A percentile compares a stretch with the other conserved stretches of the same genome.
Evolutionary conservation across 2,113 vertebrate species (phyloP).

Genomic region (Leptocoma aspasia): DNA sequence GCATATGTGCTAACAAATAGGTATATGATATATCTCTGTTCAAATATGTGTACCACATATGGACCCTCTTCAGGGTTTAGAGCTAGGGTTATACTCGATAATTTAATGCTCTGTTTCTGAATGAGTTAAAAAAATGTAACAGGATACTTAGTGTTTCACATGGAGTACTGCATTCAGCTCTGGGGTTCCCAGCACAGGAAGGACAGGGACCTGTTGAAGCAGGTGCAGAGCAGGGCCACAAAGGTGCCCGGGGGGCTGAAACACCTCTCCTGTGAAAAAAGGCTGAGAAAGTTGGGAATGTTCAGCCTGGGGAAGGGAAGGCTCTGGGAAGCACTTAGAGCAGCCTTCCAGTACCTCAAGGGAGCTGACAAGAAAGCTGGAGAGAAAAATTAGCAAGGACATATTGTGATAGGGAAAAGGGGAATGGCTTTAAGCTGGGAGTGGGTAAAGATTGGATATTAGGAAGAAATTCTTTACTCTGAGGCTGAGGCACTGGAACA

Average conservation of each 20-base stretch:
- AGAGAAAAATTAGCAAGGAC: neutral
- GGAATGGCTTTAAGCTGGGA: neutral
- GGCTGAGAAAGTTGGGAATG: neutral
- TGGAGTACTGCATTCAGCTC: neutral
- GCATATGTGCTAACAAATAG: neutral
- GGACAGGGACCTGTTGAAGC: too few species aligned
- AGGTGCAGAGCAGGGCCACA: neutral
- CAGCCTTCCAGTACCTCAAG: neutral
- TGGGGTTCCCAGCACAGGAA: neutral
- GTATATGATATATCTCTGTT: neutral
- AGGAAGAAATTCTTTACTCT: neutral
- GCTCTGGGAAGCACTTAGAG: neutral
- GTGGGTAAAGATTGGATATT: neutral
- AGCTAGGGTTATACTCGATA: neutral
- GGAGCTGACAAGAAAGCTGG: neutral
- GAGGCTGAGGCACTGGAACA: neutral
- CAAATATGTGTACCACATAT: neutral
- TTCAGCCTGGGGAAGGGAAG: neutral
- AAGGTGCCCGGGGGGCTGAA: neutral
- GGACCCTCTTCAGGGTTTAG: neutral
- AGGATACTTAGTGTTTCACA: neutral
- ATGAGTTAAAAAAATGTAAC: neutral
- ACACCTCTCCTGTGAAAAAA: neutral
- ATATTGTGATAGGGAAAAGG: neutral
- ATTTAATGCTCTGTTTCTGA: neutral